Conservation (phyloP, 2,797 vertebrate genomes). For the Danionella dracula region DNA sequence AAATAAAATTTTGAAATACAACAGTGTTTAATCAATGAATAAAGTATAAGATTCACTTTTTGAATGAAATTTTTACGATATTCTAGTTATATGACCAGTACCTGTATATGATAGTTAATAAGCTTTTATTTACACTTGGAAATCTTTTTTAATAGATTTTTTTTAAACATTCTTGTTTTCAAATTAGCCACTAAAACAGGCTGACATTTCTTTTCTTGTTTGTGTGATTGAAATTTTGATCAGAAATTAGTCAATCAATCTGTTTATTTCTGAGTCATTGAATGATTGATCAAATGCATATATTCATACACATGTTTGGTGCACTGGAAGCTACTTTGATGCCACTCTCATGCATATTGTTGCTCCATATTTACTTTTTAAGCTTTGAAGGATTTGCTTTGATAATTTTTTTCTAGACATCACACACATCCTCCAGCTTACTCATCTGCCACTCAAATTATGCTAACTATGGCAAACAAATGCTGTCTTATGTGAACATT, state of each 20-base stretch:
- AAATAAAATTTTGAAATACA: too few relatives aligned
- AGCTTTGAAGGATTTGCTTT: constrained; percentile 41
- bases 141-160: too few relatives aligned
- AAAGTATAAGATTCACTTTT: too few relatives aligned
- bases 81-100: too few relatives aligned
- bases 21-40: too few relatives aligned
- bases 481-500: background rate
- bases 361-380: constrained; percentile 22
- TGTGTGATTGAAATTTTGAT: background rate
- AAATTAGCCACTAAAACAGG: too few relatives aligned
- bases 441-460: background rate
- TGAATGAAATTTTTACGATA: too few relatives aligned
- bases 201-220: background rate
- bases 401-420: constrained; percentile 25
- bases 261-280: background rate
- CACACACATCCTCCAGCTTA: constrained; percentile 10
- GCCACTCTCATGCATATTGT: constrained; percentile 17
- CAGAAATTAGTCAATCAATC: background rate
- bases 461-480: constrained; percentile 13
- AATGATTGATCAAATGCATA: background rate
- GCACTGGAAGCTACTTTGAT: constrained; percentile 34
- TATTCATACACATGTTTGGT: background rate
- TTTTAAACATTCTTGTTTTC: too few relatives aligned
- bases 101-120: too few relatives aligned
- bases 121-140: too few relatives aligned